Evolutionary conservation across 2,113 vertebrate genomes (phyloP).

Genomic region (Nansenia antarctica): DNA sequence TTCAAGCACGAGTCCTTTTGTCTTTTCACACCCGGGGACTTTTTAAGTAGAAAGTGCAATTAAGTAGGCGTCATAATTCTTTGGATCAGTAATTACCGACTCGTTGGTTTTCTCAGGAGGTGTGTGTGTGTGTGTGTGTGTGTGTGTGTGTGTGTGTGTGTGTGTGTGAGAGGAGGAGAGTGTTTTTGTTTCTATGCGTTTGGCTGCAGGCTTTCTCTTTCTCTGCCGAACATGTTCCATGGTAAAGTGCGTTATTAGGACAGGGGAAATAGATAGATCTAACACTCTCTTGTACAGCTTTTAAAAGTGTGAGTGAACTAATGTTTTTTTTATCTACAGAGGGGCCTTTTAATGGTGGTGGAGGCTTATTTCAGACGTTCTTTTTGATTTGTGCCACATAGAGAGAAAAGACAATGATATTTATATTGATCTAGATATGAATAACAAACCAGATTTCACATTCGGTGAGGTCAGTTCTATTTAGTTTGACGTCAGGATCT

Average conservation of each 20-base stretch:
- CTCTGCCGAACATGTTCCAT: background rate
- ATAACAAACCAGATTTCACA: too few species aligned
- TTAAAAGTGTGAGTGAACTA: background rate
- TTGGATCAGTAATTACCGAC: constrained; percentile 54
- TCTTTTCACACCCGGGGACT: constrained; percentile 49
- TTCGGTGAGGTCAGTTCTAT: too few species aligned
- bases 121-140: constrained; percentile 15
- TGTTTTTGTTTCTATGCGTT: constrained; percentile 15
- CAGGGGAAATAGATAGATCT: background rate
- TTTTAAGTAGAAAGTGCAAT: constrained; percentile 54
- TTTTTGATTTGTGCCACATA: background rate
- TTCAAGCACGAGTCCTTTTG: constrained; percentile 41
- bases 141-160: constrained; percentile 23
- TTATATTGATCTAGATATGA: too few species aligned
- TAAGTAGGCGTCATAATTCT: constrained; percentile 61
- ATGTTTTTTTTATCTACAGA: background rate
- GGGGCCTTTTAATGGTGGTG: background rate
- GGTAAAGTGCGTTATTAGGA: background rate
- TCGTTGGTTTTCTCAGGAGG: constrained; percentile 32
- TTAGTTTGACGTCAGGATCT: too few species aligned
- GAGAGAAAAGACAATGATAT: background rate
- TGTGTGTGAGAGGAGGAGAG: constrained; percentile 29
- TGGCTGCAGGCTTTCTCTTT: constrained; percentile 13
- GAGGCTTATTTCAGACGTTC: background rate
- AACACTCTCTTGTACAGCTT: background rate